Conservation (phyloP, 2,113 vertebrate genomes). For the Cololabis saira region DNA sequence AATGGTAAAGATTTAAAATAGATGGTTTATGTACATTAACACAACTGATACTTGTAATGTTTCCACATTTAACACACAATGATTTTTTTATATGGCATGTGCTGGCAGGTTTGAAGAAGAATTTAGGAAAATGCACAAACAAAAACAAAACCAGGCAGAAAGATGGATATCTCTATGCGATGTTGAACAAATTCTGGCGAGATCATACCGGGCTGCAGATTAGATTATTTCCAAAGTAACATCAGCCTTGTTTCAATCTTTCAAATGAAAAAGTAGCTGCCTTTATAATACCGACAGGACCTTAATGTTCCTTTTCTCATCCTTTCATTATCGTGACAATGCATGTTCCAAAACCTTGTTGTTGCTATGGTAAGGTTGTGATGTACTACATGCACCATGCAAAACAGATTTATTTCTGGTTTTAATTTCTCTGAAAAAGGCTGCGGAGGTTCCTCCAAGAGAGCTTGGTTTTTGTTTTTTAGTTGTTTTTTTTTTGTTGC, state of each 20-base stretch:
- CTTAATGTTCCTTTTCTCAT: constrained; percentile 16
- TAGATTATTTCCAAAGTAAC: background rate
- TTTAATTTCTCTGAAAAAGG: constrained; percentile 12
- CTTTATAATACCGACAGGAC: constrained; percentile 14
- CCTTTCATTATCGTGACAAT: constrained; percentile 1
- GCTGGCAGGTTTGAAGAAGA: too few species aligned
- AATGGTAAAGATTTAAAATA: too few species aligned
- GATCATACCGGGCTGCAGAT: background rate
- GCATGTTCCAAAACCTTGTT: constrained; percentile 5
- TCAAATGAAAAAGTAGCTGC: constrained; percentile 11
- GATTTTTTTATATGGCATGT: too few species aligned
- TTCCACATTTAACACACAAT: too few species aligned
- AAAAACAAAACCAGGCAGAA: too few species aligned
- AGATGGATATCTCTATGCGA: background rate
- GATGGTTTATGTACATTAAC: too few species aligned
- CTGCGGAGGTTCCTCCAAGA: constrained; percentile 14
- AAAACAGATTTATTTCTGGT: constrained; percentile 18
- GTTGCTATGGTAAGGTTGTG: constrained; percentile 20
- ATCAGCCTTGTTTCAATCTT: constrained; percentile 3
- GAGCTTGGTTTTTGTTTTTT: constrained; percentile 29
- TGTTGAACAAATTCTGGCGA: background rate
- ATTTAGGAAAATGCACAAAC: too few species aligned
- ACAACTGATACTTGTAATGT: too few species aligned
- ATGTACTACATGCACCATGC: constrained; percentile 8
- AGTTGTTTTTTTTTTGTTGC: background rate